A percentile compares a stretch with the other conserved stretches of the same genome.
These are phyloP conservation scores for Rhabdornis inornatus DNA, from an alignment of 2,113 vertebrate species.

Conservation along the genomic window DNA sequence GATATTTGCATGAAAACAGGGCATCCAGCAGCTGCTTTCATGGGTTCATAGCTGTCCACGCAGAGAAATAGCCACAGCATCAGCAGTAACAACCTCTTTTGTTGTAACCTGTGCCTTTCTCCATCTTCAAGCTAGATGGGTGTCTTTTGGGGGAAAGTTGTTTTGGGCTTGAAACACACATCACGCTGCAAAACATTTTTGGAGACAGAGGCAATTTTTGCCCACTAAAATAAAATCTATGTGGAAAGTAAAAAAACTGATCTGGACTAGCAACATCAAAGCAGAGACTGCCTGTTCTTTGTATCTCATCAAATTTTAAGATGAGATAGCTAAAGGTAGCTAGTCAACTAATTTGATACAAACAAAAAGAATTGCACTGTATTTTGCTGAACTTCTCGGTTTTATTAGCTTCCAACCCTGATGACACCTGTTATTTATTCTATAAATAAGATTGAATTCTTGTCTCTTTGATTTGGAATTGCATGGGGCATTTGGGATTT, in stretches of 20 bases:
- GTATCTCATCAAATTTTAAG: not conserved
- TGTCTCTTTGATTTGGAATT: not conserved
- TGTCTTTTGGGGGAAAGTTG: not conserved
- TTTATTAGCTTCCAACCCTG: not conserved
- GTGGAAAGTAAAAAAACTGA: not conserved
- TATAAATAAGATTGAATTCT: not conserved
- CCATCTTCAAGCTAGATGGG: not conserved
- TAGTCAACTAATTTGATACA: not conserved
- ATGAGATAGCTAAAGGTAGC: not conserved
- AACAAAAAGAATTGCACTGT: not conserved
- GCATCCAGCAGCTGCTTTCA: not conserved
- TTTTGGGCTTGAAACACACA: not conserved
- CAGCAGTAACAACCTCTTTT: not conserved
- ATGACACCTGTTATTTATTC: not conserved
- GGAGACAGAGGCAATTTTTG: not conserved
- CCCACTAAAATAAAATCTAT: not conserved
- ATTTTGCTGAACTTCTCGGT: not conserved
- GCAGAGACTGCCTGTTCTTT: not conserved
- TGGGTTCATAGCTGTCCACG: not conserved
- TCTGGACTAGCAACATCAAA: not conserved
- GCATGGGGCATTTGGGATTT: not conserved
- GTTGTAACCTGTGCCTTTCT: not conserved
- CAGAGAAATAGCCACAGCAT: not conserved
- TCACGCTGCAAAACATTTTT: not conserved
- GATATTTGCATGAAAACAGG: not conserved